Evolutionary conservation across 2,797 vertebrate species (phyloP), one percentile per base, ranked within the genome.

Genomic region (Epinephelus coioides): DNA sequence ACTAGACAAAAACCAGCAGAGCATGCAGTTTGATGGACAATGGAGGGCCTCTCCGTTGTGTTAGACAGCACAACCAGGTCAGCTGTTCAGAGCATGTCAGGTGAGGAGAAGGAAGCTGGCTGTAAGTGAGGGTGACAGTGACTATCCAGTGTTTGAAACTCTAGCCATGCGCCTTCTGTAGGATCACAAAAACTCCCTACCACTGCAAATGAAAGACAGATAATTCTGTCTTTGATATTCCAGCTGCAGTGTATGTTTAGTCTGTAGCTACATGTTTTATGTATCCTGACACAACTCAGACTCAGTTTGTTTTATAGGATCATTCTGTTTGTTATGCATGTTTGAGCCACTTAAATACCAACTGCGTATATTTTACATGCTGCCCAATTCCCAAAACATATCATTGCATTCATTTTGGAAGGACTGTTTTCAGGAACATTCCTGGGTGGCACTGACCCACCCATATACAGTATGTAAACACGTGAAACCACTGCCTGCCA

Each of bases 1-100:
- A 43, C 38, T 44, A n/a, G 76, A 77, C 73, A 67, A 46, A 88
- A 85, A 73, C 34, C 62, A 87, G 75, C 88, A 83, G 69, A 79
- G 61, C 57, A 59, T 68, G 76, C 71, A 76, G 61, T 86, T 86
- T 70, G 23, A 46, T 47, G 61, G 47, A 91, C 76, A 87, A 87
- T 77, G 73, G 76, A 67, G 34, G 61, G 69, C 65, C 70, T 79
- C 79, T 78, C 79, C 62, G 50, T 66, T 74, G 60, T 76, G 82
- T 83, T 61, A 14, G 57, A 80, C 27, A 62, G 61, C 59, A 72
- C 74, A 65, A 27, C 46, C 57, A 53, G 85, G 78, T 84, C 83
- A 84, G 78, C 82, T 71, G 75, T 69, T 80, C 61, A 18, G 51
- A 83, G 13, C 57, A 47, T 53, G 81, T 83, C 82, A 79, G 76